phyloP scores from a whole-genome alignment of 1,140 invertebrate genomes.

The Tetranychus urticae region DNA sequence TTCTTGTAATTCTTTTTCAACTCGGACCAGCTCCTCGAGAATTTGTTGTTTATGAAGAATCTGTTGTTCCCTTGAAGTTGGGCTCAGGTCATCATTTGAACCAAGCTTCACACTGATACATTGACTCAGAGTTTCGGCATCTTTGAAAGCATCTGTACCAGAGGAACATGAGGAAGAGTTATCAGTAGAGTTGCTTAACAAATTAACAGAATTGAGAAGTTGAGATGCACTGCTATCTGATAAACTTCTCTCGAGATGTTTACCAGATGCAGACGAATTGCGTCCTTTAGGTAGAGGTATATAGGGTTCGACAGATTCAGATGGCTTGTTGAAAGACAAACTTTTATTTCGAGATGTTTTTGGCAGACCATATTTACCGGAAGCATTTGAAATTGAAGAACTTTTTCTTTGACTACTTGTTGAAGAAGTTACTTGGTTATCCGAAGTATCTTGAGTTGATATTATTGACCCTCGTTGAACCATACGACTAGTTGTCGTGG shows the following conservation, averaged over 20 bases:
- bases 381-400: neutral
- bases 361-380: neutral
- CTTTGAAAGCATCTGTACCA: conserved; percentile 16
- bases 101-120: conserved; percentile 19
- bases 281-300: conserved; percentile 1
- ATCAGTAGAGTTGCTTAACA: neutral
- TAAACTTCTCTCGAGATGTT: conserved; percentile 2
- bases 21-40: conserved; percentile 47
- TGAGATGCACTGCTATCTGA: conserved; percentile 2
- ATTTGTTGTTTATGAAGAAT: conserved; percentile 47
- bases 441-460: neutral
- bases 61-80: conserved; percentile 32
- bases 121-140: conserved; percentile 19
- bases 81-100: neutral
- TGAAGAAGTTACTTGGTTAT: neutral
- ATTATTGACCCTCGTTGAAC: neutral
- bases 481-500: conserved; percentile 1
- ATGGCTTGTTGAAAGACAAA: neutral
- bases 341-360: neutral
- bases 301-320: conserved; percentile 1
- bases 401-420: neutral
- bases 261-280: neutral
- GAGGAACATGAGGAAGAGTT: conserved; percentile 4
- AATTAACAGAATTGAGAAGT: neutral
- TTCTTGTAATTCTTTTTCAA: conserved; percentile 43